Percentiles rank a stretch among this genome's conserved stretches.
phyloP scores from a whole-genome alignment of 2,797 vertebrate genomes.

The Falco concolor region DNA sequence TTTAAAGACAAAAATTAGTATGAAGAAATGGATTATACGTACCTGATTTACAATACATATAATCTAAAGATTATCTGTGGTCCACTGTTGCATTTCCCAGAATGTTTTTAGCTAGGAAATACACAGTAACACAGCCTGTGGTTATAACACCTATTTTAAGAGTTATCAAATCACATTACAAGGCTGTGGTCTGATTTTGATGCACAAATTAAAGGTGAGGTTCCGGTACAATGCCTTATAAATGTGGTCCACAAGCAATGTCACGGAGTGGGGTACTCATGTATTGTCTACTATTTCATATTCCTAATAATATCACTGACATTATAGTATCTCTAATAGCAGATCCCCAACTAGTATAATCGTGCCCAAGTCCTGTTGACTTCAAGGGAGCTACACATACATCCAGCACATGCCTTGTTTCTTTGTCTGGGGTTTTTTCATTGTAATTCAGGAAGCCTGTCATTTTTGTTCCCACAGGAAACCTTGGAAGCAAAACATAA shows the following conservation, averaged over 20 bases:
- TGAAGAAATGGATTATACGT: neutral
- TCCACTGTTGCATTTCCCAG: neutral
- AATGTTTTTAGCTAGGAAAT: neutral
- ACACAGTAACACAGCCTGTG: neutral
- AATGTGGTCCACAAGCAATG: neutral
- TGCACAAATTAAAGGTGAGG: neutral
- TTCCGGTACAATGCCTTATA: neutral
- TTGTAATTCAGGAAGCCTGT: neutral
- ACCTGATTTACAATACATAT: neutral
- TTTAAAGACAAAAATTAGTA: neutral
- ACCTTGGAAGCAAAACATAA: neutral
- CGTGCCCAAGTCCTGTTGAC: neutral
- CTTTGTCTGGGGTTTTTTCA: neutral
- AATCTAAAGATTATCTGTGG: neutral
- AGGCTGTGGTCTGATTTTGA: neutral
- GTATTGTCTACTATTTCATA: neutral
- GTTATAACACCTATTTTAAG: neutral
- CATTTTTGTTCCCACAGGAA: neutral
- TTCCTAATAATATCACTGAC: neutral
- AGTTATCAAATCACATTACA: neutral
- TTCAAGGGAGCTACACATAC: neutral
- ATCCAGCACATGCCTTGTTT: neutral
- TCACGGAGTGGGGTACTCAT: neutral
- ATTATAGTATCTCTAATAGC: neutral
- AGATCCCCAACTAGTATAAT: neutral